Evolutionary conservation across 2,113 vertebrate species (phyloP).

Genomic region (Brachyhypopomus occidentalis): DNA sequence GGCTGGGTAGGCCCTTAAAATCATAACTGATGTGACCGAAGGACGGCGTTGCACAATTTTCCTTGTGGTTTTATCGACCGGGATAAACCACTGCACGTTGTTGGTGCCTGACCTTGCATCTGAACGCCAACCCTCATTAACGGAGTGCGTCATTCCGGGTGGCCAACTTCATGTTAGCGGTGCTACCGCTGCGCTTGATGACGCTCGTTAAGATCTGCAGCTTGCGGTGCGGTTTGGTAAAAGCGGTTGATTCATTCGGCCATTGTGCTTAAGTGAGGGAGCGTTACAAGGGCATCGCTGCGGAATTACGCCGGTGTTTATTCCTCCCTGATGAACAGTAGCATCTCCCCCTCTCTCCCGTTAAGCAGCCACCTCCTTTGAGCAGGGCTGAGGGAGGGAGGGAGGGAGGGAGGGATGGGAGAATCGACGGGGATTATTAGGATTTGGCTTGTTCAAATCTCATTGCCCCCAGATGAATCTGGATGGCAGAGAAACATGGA

Average conservation of each 20-base stretch:
- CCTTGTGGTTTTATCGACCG: background rate
- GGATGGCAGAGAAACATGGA: constrained; percentile 10
- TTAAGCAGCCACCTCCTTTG: constrained; percentile 37
- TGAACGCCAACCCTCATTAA: background rate
- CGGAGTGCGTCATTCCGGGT: background rate
- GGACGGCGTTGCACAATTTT: background rate
- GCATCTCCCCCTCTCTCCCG: constrained; percentile 16
- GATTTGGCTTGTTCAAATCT: constrained; percentile 45
- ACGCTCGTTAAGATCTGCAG: no score
- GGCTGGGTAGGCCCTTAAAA: background rate
- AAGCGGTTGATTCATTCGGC: background rate
- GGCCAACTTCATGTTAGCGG: background rate
- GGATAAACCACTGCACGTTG: background rate
- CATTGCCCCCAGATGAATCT: constrained; percentile 29
- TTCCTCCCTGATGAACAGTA: background rate
- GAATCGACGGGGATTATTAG: constrained; percentile 11
- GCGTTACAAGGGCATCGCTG: background rate
- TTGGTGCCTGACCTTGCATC: background rate
- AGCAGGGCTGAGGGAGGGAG: constrained; percentile 38
- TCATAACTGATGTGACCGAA: background rate
- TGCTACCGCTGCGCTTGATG: background rate
- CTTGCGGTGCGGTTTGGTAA: background rate
- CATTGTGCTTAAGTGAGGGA: background rate
- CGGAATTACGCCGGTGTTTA: background rate
- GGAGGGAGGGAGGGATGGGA: constrained; percentile 3